Evolutionary conservation across 2,797 vertebrate genomes (phyloP).

Genomic region (Arnoldichthys spilopterus): DNA sequence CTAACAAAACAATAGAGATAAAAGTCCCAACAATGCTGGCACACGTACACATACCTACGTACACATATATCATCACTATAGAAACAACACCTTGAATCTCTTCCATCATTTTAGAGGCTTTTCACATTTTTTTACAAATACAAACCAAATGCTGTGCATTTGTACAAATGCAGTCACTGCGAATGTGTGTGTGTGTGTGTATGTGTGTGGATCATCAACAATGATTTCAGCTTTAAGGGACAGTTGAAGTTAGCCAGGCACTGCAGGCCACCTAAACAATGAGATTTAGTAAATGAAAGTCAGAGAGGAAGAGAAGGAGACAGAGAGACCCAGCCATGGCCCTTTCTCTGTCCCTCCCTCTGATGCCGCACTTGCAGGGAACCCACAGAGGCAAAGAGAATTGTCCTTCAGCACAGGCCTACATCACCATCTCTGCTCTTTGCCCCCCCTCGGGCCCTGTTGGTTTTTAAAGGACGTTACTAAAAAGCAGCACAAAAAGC

Average conservation of each 20-base stretch:
- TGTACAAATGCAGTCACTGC: no score
- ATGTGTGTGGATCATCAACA: constrained; percentile 29
- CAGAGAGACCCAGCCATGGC: constrained; percentile 7
- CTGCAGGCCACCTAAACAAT: constrained; percentile 45
- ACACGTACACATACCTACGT: no score
- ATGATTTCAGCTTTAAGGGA: constrained; percentile 4
- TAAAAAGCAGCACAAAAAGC: constrained; percentile 21
- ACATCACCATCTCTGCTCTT: constrained; percentile 13
- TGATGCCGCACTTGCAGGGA: neutral
- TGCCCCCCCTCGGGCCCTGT: constrained; percentile 22
- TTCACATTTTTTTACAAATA: no score
- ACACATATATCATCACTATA: no score
- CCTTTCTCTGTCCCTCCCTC: constrained; percentile 7
- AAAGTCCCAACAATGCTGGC: no score
- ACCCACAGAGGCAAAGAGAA: constrained; percentile 10
- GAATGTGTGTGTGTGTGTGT: constrained; percentile 9
- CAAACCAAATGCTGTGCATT: no score
- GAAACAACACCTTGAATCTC: no score
- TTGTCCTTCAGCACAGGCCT: constrained; percentile 25
- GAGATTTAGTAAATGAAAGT: constrained; percentile 43
- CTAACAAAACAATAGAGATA: no score
- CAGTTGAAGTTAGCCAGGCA: constrained; percentile 9
- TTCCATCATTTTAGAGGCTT: no score
- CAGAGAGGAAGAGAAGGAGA: constrained; percentile 30
- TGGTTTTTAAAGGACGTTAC: constrained; percentile 35